A percentile compares a stretch with the other conserved stretches of the same genome.
Conservation (phyloP, 35 echinoderm and acorn worm species). For the Amphiura filiformis region DNA sequence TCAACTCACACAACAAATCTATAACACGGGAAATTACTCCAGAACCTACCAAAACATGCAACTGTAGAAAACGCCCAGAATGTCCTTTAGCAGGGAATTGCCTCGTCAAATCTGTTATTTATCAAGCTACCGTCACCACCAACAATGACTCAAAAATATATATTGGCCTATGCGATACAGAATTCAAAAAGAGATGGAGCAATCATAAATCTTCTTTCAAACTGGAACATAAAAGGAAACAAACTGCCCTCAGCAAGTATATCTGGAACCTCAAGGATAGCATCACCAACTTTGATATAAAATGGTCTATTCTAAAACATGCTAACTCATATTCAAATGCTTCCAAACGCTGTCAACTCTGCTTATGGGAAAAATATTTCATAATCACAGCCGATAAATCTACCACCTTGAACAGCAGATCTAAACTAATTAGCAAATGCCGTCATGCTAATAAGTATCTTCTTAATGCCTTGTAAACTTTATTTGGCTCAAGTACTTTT, state of each 20-base stretch:
- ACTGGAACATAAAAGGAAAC: not conserved
- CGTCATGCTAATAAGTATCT: too few species aligned
- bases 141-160: not conserved
- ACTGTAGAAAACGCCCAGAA: not conserved
- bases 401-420: too few species aligned
- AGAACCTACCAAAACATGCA: not conserved
- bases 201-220: too few species aligned
- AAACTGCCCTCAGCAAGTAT: not conserved
- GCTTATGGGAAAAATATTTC: too few species aligned
- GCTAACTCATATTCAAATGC: too few species aligned
- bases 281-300: not conserved
- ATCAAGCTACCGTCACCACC: conserved; percentile 7
- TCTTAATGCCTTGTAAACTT: too few species aligned
- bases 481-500: too few species aligned
- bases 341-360: too few species aligned
- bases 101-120: not conserved
- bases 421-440: too few species aligned
- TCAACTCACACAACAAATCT: not conserved
- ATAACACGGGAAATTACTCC: not conserved
- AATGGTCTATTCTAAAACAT: too few species aligned
- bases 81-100: not conserved
- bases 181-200: not conserved
- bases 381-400: too few species aligned
- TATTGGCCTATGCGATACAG: not conserved
- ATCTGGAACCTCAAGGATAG: not conserved